phyloP scores from a whole-genome alignment of 1,140 invertebrate species.

The Drosophila tsacasi region DNA sequence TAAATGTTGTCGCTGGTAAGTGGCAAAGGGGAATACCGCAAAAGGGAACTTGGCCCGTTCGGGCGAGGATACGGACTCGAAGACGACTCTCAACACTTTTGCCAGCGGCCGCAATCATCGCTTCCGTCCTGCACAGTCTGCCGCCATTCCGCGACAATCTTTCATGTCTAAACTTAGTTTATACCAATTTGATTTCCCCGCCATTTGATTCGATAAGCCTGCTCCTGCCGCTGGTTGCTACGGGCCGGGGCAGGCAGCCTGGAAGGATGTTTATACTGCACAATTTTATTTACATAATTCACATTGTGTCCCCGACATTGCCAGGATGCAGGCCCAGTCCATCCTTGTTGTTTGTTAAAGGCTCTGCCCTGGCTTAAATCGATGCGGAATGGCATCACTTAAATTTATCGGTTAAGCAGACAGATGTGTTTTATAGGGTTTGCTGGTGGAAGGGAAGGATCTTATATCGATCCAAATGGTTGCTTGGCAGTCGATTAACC shows the following conservation, averaged over 20 bases:
- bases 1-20: constrained; percentile 80
- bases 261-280: constrained; percentile 74
- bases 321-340: constrained; percentile 33
- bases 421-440: neutral
- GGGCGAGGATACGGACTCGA: constrained; percentile 15
- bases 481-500: neutral
- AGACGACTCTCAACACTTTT: constrained; percentile 5
- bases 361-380: constrained; percentile 16
- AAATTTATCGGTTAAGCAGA: constrained; percentile 4
- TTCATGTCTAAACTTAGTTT: constrained; percentile 81
- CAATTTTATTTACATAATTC: constrained; percentile 84
- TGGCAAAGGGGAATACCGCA: constrained; percentile 55
- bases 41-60: neutral
- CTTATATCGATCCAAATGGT: neutral
- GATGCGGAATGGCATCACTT: constrained; percentile 19
- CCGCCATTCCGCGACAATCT: constrained; percentile 71
- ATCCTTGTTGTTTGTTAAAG: constrained; percentile 15
- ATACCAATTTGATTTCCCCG: constrained; percentile 75
- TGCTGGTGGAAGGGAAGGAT: neutral
- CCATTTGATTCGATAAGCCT: constrained; percentile 81
- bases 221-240: constrained; percentile 45
- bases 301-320: constrained; percentile 62
- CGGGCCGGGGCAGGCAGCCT: constrained; percentile 12
- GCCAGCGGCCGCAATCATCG: constrained; percentile 44
- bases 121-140: constrained; percentile 54